These are phyloP conservation scores for Phalanger gymnotis DNA, from an alignment of 2,797 vertebrate species.

Conservation along the genomic window DNA sequence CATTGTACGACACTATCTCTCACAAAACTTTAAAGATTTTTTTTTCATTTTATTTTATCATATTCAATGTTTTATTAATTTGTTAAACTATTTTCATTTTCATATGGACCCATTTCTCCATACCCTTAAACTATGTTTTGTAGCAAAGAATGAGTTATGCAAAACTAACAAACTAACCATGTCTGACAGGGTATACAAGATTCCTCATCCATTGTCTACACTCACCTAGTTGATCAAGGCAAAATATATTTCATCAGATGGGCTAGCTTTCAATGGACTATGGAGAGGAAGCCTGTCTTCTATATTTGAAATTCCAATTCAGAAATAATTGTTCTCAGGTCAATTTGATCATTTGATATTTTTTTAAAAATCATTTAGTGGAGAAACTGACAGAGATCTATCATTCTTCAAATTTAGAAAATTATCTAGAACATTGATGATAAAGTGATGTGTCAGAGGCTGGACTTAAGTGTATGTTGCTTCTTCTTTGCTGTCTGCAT, in stretches of 20 bases:
- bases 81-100: background rate
- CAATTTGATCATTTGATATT: background rate
- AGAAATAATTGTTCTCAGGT: background rate
- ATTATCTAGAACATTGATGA: background rate
- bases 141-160: background rate
- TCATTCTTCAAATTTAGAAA: background rate
- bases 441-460: background rate
- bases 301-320: too few relatives aligned
- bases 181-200: background rate
- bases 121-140: background rate
- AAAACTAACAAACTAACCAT: background rate
- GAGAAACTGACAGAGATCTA: background rate
- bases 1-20: background rate
- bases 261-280: background rate
- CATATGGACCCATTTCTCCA: background rate
- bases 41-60: background rate
- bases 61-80: background rate
- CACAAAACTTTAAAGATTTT: background rate
- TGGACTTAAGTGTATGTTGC: background rate
- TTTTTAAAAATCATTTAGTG: background rate
- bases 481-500: background rate
- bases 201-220: background rate
- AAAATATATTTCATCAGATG: background rate
- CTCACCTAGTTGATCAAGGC: accelerated
- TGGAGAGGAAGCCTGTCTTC: too few relatives aligned